Evolutionary conservation across 2,888 invertebrate species (phyloP), one percentile per base, ranked within the genome.

Genomic region (Nemoura dubitans): DNA sequence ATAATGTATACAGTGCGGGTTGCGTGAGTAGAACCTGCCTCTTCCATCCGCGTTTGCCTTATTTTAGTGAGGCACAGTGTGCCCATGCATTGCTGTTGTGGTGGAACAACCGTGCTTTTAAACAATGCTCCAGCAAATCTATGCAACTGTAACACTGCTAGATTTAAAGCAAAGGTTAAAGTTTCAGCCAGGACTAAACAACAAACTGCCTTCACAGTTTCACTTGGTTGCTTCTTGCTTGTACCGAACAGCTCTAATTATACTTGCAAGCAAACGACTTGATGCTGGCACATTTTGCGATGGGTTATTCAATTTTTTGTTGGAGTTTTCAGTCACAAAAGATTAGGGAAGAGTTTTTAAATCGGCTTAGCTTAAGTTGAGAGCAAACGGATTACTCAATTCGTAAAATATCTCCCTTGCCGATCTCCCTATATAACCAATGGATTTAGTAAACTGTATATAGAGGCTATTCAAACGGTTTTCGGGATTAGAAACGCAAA

Each of bases 361-460:
- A 59, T 59, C 59, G 59, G 59, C 59, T 59, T 59, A 59, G 16
- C 59, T 10, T 59, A 59, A 59, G 59, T 59, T 59, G 59, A 59
- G 59, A 3, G 59, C 59, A 59, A 59, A 59, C 59, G 59, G 59
- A 59, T 59, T 59, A 59, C 59, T 59, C 59, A 59, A 59, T 59
- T 59, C 59, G 21, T 21, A 21, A 21, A 59, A 59, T 59, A 59
- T 59, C 59, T 59, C 59, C 21, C 59, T 59, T 59, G 3, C 59
- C 1, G 59, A 59, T 59, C 59, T 36, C 36, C n/a, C 36, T 16
- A 59, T 59, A 59, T 7, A 21, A 59, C 59, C 59, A 21, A 14
- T 59, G 59, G 59, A 59, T 59, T 59, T 21, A 59, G 59, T 59
- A 59, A 59, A 59, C 59, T 59, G 59, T 59, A 21, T 59, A 21